Conservation (phyloP, 2,888 invertebrate genomes). For the Pediacus dermestoides region DNA sequence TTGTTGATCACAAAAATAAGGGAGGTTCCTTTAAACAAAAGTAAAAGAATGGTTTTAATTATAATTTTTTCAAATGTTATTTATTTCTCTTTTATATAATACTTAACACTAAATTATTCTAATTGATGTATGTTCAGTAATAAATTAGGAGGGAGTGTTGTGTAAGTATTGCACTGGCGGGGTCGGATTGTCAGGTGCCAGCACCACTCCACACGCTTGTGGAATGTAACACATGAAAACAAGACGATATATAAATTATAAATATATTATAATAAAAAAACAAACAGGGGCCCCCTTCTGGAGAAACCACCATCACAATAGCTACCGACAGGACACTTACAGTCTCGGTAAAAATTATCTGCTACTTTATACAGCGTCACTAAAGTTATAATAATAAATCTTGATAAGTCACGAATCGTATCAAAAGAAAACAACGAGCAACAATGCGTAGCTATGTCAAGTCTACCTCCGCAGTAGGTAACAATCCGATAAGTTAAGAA, state of each 20-base stretch:
- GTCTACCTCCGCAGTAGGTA: constrained; percentile 42
- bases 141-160: constrained; percentile 45
- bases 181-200: constrained; percentile 47
- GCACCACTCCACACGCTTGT: constrained; percentile 46
- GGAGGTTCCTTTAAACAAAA: too few relatives aligned
- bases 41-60: too few relatives aligned
- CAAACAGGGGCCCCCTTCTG: constrained; percentile 40
- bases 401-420: constrained; percentile 25
- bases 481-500: constrained; percentile 51
- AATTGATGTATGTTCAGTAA: constrained; percentile 44
- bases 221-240: constrained; percentile 45
- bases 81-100: constrained; percentile 46
- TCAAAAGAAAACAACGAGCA: constrained; percentile 36
- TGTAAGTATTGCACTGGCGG: constrained; percentile 50
- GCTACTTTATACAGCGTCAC: constrained; percentile 44
- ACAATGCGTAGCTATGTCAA: constrained; percentile 45
- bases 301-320: constrained; percentile 46
- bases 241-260: constrained; percentile 50
- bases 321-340: constrained; percentile 47
- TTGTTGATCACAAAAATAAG: too few relatives aligned
- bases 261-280: constrained; percentile 47
- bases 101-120: constrained; percentile 44
- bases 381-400: constrained; percentile 34
- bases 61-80: constrained; percentile 39
- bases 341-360: constrained; percentile 43